Percentiles rank a stretch among this genome's conserved stretches.
Evolutionary conservation across 1,140 invertebrate species (phyloP).

Genomic region (Nephotettix cincticeps): DNA sequence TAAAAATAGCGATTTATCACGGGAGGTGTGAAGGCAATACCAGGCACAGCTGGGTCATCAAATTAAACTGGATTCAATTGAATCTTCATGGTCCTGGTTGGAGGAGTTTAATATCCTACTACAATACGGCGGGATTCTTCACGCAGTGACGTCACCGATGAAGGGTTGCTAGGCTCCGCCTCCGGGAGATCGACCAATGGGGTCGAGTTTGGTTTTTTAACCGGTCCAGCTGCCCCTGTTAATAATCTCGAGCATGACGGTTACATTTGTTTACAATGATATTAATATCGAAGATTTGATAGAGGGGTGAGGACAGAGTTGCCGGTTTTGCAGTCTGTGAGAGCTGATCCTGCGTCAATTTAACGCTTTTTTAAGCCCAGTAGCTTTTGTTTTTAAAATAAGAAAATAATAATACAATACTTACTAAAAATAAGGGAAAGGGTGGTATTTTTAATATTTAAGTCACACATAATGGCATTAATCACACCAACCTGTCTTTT

Average conservation of each 20-base stretch:
- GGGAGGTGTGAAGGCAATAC: not conserved
- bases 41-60: conserved; percentile 8
- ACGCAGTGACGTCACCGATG: not conserved
- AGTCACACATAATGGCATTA: too few relatives aligned
- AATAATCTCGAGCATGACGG: conserved; percentile 15
- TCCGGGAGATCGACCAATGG: not conserved
- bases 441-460: too few relatives aligned
- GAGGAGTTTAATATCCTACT: not conserved
- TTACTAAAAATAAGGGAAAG: too few relatives aligned
- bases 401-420: too few relatives aligned
- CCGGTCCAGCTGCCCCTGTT: not conserved
- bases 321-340: too few relatives aligned
- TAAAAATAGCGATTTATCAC: conserved; percentile 2
- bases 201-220: not conserved
- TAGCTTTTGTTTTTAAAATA: too few relatives aligned
- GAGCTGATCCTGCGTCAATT: too few relatives aligned
- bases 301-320: not conserved
- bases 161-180: not conserved
- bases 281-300: conserved; percentile 19
- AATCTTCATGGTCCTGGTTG: conserved; percentile 17
- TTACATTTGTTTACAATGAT: conserved; percentile 23
- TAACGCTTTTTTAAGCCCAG: too few relatives aligned
- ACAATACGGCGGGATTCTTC: not conserved
- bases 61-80: conserved; percentile 21
- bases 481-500: too few relatives aligned